These are phyloP conservation scores for Zele albiditarsus DNA, from an alignment of 2,888 invertebrate species.

Conservation along the genomic window DNA sequence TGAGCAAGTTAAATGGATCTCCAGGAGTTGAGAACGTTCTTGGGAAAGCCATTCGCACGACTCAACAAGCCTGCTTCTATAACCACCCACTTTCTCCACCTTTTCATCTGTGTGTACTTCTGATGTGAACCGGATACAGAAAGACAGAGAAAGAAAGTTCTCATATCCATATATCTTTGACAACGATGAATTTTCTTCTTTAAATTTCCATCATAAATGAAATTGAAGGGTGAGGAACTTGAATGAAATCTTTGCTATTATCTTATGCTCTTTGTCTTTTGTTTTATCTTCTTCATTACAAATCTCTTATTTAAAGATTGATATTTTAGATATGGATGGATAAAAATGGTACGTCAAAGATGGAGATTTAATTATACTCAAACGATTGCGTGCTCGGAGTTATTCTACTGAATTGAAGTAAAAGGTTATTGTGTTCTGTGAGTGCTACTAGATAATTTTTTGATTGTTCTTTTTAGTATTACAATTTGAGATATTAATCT, in stretches of 20 bases:
- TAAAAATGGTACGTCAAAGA: not conserved
- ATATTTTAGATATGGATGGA: not conserved
- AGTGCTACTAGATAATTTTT: too few relatives aligned
- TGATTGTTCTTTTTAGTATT: too few relatives aligned
- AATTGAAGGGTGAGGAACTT: not conserved
- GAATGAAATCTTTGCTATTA: not conserved
- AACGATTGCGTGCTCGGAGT: not conserved
- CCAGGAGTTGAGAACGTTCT: slow-evolving; percentile 10
- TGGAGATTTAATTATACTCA: not conserved
- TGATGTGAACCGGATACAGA: not conserved
- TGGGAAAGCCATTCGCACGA: slow-evolving; percentile 26
- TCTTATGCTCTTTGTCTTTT: not conserved
- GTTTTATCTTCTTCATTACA: not conserved
- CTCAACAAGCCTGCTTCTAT: slow-evolving; percentile 14
- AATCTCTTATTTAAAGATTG: not conserved
- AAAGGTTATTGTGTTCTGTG: too few relatives aligned
- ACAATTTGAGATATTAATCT: too few relatives aligned
- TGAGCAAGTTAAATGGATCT: slow-evolving; percentile 36
- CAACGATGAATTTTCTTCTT: not conserved
- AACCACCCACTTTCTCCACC: slow-evolving; percentile 10
- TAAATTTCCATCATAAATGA: not conserved
- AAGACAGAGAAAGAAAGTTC: not conserved
- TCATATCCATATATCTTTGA: not conserved
- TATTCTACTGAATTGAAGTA: not conserved
- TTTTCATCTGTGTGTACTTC: not conserved